Evolutionary conservation across 2,888 invertebrate species (phyloP), one percentile per base, ranked within the genome.

Genomic region (Hydriomena furcata): DNA sequence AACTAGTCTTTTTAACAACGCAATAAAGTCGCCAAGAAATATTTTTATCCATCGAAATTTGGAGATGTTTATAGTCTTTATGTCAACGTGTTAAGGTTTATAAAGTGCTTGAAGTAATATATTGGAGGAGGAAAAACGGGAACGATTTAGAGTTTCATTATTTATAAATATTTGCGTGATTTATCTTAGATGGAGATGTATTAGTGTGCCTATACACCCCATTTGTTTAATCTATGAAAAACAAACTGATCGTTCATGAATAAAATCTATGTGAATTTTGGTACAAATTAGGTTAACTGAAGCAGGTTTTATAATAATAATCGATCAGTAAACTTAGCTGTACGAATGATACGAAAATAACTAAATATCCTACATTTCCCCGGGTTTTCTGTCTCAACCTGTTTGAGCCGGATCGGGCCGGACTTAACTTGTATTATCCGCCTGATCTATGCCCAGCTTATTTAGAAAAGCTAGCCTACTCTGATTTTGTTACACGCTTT

Each of bases 361-460:
- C 24, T 31, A 35, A 45, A 45, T 20, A 28, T 7, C 21, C 30
- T 43, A 32, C 37, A 43, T 58, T 60, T 56, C 13, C 41, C 49
- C 36, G 13, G 42, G 31, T 40, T 49, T 38, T 43, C 37, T 42
- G 21, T 24, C 25, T 24, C 23, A 38, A 61, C 63, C 50, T 58
- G 59, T 65, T 67, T 58, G 46, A 41, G 25, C 54, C 37, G 50
- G 63, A 60, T 65, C 55, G 50, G 52, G 44, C 52, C 46, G 57
- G 54, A 57, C 47, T 30, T 49, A 54, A 52, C 55, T 49, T 52
- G 55, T 54, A 52, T 54, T 60, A 66, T 65, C 66, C 48, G 30
- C 43, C 30, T 21, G 50, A 30, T 42, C 36, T 43, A 5, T 6
- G 24, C 12, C 12, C 23, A 30, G 46, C 28, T 38, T 11, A 2